These are phyloP conservation scores for Cataglyphis hispanica DNA, from an alignment of 1,140 invertebrate species.

Conservation along the genomic window DNA sequence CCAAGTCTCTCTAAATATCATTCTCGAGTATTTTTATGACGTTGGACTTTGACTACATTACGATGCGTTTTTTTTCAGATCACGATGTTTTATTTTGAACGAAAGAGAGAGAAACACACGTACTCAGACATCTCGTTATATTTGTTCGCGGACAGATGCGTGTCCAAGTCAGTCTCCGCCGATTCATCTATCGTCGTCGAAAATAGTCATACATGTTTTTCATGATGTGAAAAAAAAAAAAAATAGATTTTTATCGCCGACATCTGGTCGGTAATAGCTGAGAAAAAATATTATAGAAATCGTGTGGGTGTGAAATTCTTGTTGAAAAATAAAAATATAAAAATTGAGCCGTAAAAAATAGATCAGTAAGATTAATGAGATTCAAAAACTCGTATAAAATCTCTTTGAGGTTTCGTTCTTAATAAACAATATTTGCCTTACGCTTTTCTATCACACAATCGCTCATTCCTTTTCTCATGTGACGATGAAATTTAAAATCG, in stretches of 20 bases:
- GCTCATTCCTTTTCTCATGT: background rate
- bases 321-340: background rate
- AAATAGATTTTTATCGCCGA: constrained; percentile 20
- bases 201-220: background rate
- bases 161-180: background rate
- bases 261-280: background rate
- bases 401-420: background rate
- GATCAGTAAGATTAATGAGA: background rate
- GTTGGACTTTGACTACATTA: constrained; percentile 38
- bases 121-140: constrained; percentile 3
- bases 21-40: constrained; percentile 42
- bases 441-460: no score
- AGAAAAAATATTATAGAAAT: background rate
- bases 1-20: constrained; percentile 58
- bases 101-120: constrained; percentile 14
- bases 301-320: background rate
- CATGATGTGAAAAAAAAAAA: background rate
- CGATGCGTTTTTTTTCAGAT: constrained; percentile 27
- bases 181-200: constrained; percentile 14
- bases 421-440: background rate
- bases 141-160: constrained; percentile 1
- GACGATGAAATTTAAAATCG: constrained; percentile 4
- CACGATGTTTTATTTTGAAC: constrained; percentile 43
- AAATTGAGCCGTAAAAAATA: background rate
- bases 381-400: background rate